Conservation (phyloP, 2,113 vertebrate genomes). For the Peromyscus leucopus region DNA sequence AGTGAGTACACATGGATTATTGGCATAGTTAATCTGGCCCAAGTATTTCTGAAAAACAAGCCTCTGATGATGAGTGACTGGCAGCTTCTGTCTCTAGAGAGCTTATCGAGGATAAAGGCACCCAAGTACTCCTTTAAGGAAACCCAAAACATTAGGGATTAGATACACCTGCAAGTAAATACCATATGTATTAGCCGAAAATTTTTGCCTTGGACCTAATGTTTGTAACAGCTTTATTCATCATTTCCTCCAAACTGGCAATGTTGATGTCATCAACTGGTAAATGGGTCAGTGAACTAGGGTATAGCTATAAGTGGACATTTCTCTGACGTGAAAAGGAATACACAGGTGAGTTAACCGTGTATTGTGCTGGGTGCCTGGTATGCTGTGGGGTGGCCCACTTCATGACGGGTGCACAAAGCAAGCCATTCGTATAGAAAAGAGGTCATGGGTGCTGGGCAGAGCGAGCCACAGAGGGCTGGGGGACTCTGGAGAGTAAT, state of each 20-base stretch:
- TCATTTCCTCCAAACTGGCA: background rate
- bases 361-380: fast-evolving
- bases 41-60: background rate
- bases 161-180: background rate
- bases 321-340: too few species aligned
- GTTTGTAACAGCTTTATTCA: background rate
- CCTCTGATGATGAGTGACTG: background rate
- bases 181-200: background rate
- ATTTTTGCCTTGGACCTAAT: background rate
- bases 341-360: fast-evolving
- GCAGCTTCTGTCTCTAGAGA: background rate
- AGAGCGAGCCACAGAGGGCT: background rate
- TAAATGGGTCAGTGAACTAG: background rate
- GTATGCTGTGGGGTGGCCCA: fast-evolving
- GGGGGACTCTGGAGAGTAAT: background rate
- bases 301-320: fast-evolving
- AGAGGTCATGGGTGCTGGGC: background rate
- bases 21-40: background rate
- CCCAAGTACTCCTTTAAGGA: background rate
- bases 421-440: background rate
- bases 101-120: background rate
- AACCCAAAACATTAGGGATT: background rate
- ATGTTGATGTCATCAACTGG: background rate
- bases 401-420: background rate
- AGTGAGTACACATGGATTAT: background rate